A percentile compares a stretch with the other conserved stretches of the same genome.
phyloP scores from a whole-genome alignment of 2,113 vertebrate species.

The Nycticryphes semicollaris region DNA sequence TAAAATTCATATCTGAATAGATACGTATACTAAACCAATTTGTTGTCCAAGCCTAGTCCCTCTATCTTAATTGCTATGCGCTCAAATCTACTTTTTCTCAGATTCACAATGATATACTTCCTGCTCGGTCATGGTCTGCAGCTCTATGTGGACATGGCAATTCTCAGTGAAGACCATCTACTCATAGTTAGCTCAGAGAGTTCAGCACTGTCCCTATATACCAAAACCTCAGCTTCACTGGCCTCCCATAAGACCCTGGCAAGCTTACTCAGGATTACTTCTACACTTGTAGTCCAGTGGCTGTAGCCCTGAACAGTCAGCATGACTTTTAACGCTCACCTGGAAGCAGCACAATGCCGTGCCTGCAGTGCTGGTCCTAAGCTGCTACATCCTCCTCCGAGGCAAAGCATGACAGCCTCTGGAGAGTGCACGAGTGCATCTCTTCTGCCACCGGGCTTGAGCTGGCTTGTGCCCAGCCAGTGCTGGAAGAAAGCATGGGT shows the following conservation, averaged over 20 bases:
- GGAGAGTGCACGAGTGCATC: rapidly evolving
- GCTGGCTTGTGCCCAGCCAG: neutral
- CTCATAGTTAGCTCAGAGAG: neutral
- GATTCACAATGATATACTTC: neutral
- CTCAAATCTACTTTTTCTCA: neutral
- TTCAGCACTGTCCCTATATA: neutral
- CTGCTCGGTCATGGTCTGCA: neutral
- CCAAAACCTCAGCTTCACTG: neutral
- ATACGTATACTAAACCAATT: neutral
- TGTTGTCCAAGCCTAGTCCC: neutral
- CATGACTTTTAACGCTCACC: rapidly evolving
- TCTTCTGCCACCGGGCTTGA: neutral
- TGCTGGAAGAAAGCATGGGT: neutral
- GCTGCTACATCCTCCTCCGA: rapidly evolving
- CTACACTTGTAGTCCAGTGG: neutral
- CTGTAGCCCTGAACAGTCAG: neutral
- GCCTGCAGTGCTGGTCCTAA: neutral
- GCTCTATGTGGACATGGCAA: rapidly evolving
- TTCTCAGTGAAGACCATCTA: neutral
- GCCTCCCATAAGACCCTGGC: neutral
- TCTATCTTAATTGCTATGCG: neutral
- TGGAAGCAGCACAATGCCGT: rapidly evolving
- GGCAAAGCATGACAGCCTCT: neutral
- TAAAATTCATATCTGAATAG: neutral
- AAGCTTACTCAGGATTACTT: neutral